Conservation (phyloP, 1,140 invertebrate genomes). For the Holotrichia oblita region DNA sequence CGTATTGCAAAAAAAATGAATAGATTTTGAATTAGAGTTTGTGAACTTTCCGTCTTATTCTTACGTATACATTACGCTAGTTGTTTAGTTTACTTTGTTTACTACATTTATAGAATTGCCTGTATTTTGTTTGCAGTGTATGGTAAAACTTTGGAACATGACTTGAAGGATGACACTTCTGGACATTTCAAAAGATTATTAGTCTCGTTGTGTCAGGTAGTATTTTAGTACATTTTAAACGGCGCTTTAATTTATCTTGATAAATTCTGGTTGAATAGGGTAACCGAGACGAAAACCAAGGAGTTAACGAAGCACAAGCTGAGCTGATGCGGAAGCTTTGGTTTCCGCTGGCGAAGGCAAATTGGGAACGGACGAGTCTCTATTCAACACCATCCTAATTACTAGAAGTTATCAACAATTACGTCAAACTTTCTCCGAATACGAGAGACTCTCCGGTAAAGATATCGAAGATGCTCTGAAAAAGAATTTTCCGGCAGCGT, state of each 20-base stretch:
- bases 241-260: background rate
- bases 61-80: too few species aligned
- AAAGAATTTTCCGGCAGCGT: conserved; percentile 88
- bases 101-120: too few species aligned
- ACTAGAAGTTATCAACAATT: conserved; percentile 84
- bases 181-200: conserved; percentile 89
- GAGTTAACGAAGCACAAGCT: conserved; percentile 72
- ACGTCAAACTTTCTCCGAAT: conserved; percentile 82
- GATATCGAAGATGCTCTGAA: conserved; percentile 88
- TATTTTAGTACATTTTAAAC: too few species aligned
- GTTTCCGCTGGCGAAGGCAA: conserved; percentile 79
- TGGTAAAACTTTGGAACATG: conserved; percentile 83
- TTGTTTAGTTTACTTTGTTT: too few species aligned
- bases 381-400: conserved; percentile 84
- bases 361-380: conserved; percentile 88
- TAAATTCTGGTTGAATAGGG: conserved; percentile 59
- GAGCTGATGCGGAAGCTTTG: conserved; percentile 75
- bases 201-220: conserved; percentile 78
- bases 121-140: conserved; percentile 74
- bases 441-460: conserved; percentile 78
- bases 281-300: conserved; percentile 82
- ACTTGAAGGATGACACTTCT: conserved; percentile 92
- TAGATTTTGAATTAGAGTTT: too few species aligned
- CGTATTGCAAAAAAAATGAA: too few species aligned
- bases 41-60: too few species aligned